These are phyloP conservation scores for Forbesichthys papilliferus DNA, from an alignment of 2,113 vertebrate species.

Conservation along the genomic window DNA sequence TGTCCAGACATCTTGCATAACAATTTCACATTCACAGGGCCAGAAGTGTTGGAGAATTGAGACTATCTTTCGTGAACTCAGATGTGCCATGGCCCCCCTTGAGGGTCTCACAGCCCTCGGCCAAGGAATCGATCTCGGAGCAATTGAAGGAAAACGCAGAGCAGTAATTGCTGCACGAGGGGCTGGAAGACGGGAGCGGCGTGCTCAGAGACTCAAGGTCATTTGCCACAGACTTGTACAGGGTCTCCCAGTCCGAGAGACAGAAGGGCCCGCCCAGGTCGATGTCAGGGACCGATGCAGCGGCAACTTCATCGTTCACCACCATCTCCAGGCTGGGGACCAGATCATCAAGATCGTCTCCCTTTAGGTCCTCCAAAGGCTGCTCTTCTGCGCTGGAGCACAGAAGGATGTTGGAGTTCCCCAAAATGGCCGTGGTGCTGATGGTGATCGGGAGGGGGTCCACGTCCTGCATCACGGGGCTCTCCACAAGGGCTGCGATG, in stretches of 20 bases:
- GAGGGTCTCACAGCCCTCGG: conserved; percentile 81
- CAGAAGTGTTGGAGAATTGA: conserved; percentile 91
- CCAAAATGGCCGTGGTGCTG: conserved; percentile 73
- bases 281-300: conserved; percentile 88
- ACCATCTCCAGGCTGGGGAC: conserved; percentile 80
- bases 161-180: conserved; percentile 84
- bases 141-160: conserved; percentile 90
- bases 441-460: conserved; percentile 45
- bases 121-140: conserved; percentile 85
- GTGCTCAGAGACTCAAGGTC: conserved; percentile 90
- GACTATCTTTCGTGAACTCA: conserved; percentile 87
- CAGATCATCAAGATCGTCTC: conserved; percentile 77
- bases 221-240: conserved; percentile 81
- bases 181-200: conserved; percentile 87
- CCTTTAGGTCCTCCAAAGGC: conserved; percentile 75
- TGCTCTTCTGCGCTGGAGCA: conserved; percentile 78
- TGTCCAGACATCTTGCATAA: conserved; percentile 52
- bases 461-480: conserved; percentile 52
- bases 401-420: conserved; percentile 77
- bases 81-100: conserved; percentile 84
- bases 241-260: conserved; percentile 92
- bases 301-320: conserved; percentile 76
- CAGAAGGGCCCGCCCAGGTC: conserved; percentile 89
- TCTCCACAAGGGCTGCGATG: conserved; percentile 29
- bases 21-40: conserved; percentile 67